Percentiles rank a stretch among this genome's conserved stretches.
Conservation (phyloP, 2,797 vertebrate species). For the Ceyx erithaca region DNA sequence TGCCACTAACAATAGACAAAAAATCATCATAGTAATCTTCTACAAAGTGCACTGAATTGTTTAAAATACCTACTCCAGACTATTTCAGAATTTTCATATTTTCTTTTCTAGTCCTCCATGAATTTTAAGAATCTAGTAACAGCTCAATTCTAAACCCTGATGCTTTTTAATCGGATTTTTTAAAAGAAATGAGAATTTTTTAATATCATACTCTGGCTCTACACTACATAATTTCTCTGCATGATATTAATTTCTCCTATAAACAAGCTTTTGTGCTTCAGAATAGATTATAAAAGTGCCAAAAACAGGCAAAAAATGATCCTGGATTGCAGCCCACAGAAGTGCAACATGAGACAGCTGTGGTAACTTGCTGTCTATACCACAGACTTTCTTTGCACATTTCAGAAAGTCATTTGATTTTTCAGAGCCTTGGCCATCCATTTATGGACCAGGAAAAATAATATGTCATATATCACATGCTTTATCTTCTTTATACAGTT, state of each 20-base stretch:
- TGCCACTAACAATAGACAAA: not conserved
- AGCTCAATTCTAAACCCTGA: not conserved
- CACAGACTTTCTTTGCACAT: not conserved
- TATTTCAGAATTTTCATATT: not conserved
- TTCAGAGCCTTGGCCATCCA: not conserved
- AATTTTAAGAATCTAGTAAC: not conserved
- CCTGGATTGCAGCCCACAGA: not conserved
- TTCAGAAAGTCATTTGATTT: slow-evolving; percentile 1
- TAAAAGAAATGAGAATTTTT: not conserved
- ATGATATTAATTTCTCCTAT: not conserved
- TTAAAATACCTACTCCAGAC: not conserved
- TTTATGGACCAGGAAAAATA: not conserved
- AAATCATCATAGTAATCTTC: not conserved
- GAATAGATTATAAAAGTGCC: not conserved
- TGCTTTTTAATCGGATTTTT: not conserved
- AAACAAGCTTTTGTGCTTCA: slow-evolving; percentile 24
- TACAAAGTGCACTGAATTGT: not conserved
- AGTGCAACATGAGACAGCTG: not conserved
- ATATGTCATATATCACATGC: not conserved
- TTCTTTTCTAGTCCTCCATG: not conserved
- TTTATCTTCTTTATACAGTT: not conserved
- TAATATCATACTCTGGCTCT: not conserved
- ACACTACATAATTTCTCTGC: not conserved
- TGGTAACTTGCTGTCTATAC: not conserved
- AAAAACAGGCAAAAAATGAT: not conserved